phyloP scores from a whole-genome alignment of 2,888 invertebrate species.

The Agrotis puta region DNA sequence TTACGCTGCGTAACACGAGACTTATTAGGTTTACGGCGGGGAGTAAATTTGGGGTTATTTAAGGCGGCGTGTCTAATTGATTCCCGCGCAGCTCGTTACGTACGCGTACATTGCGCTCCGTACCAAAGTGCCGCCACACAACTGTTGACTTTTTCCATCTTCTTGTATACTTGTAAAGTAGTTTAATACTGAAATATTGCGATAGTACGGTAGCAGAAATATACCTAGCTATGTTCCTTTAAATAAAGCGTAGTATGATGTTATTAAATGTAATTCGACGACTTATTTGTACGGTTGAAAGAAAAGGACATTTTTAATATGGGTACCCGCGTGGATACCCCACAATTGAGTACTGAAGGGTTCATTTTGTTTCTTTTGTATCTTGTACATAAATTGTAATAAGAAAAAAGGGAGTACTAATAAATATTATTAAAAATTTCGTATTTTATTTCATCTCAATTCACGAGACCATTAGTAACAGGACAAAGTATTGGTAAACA shows the following conservation, averaged over 20 bases:
- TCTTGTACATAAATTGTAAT: conserved; percentile 89
- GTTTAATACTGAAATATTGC: conserved; percentile 76
- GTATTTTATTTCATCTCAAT: conserved; percentile 51
- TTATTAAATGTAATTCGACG: conserved; percentile 79
- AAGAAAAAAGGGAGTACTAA: conserved; percentile 84
- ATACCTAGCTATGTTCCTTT: conserved; percentile 87
- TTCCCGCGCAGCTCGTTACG: conserved; percentile 44
- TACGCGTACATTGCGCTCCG: conserved; percentile 65
- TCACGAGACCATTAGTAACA: conserved; percentile 13
- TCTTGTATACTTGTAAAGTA: conserved; percentile 87
- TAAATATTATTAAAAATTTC: conserved; percentile 82
- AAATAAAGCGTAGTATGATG: conserved; percentile 79
- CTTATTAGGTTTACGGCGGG: conserved; percentile 56
- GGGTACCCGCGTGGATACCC: conserved; percentile 46
- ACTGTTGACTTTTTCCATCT: conserved; percentile 80
- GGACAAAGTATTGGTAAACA: conserved; percentile 2
- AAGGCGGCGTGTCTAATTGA: conserved; percentile 57
- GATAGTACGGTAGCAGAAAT: conserved; percentile 83
- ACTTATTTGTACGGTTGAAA: conserved; percentile 76
- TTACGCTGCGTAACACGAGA: conserved; percentile 60
- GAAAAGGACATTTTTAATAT: conserved; percentile 55
- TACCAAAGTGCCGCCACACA: conserved; percentile 61
- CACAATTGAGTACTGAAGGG: conserved; percentile 59
- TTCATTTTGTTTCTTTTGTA: conserved; percentile 76
- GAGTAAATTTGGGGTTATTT: conserved; percentile 61